phyloP scores from a whole-genome alignment of 1,140 invertebrate genomes.

The Prorops nasuta region DNA sequence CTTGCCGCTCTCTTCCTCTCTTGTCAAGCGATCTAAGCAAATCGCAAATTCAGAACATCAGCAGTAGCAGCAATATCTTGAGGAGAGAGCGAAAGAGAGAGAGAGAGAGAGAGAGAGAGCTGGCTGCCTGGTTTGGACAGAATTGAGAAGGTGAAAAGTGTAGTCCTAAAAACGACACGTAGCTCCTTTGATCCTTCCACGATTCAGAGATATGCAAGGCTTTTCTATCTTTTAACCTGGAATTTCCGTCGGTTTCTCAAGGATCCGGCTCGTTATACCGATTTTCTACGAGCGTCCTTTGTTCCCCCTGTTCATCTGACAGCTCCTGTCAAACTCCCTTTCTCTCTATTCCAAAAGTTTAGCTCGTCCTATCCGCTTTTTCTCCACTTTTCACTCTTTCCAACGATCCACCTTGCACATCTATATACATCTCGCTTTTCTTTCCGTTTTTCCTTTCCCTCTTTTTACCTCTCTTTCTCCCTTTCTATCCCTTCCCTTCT shows the following conservation, averaged over 20 bases:
- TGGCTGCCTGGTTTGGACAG: too few species aligned
- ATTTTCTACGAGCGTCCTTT: conserved; percentile 23
- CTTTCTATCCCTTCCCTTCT: background rate
- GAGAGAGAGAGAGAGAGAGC: too few species aligned
- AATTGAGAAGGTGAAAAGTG: too few species aligned
- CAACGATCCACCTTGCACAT: background rate
- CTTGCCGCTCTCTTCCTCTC: too few species aligned
- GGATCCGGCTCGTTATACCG: conserved; percentile 4
- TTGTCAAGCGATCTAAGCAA: too few species aligned
- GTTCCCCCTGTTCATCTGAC: conserved; percentile 22
- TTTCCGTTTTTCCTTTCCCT: background rate
- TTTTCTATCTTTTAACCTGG: background rate
- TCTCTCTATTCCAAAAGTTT: background rate
- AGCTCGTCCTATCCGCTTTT: background rate
- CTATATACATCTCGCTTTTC: background rate
- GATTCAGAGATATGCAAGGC: background rate
- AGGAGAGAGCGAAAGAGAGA: too few species aligned
- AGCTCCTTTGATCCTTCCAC: background rate
- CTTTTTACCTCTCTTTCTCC: background rate
- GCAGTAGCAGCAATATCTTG: too few species aligned
- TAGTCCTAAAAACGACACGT: conserved; percentile 12
- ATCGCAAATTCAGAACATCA: too few species aligned
- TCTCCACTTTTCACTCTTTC: background rate
- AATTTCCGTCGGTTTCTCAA: background rate
- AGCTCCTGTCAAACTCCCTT: conserved; percentile 32